Base-by-base conservation (phyloP, 2,888 invertebrate species). In the Formica aserva region DNA sequence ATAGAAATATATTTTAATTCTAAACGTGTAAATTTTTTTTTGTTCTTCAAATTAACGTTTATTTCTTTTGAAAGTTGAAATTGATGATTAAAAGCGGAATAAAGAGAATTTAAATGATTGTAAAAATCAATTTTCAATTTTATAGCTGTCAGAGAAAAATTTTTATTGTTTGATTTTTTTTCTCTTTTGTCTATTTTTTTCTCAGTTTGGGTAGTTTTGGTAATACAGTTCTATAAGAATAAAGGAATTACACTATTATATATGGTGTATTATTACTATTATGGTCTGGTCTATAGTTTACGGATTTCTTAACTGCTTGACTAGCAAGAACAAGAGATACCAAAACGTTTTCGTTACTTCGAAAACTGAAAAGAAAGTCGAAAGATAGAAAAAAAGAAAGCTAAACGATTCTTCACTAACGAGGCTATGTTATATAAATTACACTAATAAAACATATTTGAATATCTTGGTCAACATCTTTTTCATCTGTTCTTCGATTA, bases 381-480 rank as follows among this genome's bases (percentile, higher is more conserved):
- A 57, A 9, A 18, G 6, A 29, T 18, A 26, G 52, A 75, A 66
- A 76, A 55, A 32, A 52, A 82, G 63, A 75, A 82, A 82, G 52
- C 66, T 83, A 83, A 80, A 57, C 38, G 60, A 71, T 83, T 80
- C 18, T 35, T 35, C 22, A 35, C 55, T 4, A 72, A 83, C 62
- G 32, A 32, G 65, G 13, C 41, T 69, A 22, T 71, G 65, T 71
- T 32, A 65, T 45, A 65, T 55, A 65, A 83, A 77, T 48, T 78
- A 65, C 45, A 63, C 18, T n/a, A 41, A 52, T 55, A 81, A 74
- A n/a, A 74, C 18, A 3, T 26, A 18, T 48, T 38, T 75, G 13
- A 18, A 29, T 41, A 22, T 26, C 22, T 15, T 41, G 41, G 57
- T 26, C 48, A 18, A 38, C 57, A 55, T 13, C 1, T 15, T 22